A percentile compares a stretch with the other conserved stretches of the same genome.
Evolutionary conservation across 2,797 vertebrate species (phyloP).

Genomic region (Enteromius fasciolatus): DNA sequence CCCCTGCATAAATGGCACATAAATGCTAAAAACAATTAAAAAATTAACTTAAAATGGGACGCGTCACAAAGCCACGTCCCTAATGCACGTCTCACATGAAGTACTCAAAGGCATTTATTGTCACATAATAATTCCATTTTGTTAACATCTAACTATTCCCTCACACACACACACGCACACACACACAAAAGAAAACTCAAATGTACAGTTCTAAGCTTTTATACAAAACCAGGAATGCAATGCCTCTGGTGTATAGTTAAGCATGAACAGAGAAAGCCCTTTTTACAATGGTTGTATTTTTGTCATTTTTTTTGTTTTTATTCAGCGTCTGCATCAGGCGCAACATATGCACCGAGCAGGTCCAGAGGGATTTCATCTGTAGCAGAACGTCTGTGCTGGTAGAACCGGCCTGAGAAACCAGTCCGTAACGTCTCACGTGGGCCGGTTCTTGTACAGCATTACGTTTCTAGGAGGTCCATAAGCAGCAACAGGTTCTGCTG

Average conservation of each 20-base stretch:
- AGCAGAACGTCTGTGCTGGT: constrained; percentile 62
- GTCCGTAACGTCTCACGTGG: constrained; percentile 31
- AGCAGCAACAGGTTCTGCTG: constrained; percentile 78
- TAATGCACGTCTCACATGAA: constrained; percentile 79
- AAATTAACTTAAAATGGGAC: constrained; percentile 66
- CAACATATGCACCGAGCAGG: constrained; percentile 68
- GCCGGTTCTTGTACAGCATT: constrained; percentile 62
- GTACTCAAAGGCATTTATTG: constrained; percentile 77
- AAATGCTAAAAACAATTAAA: constrained; percentile 47
- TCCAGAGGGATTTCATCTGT: constrained; percentile 73
- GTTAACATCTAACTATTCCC: constrained; percentile 75
- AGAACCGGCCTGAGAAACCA: constrained; percentile 37
- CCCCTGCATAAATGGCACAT: constrained; percentile 70
- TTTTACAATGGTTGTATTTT: constrained; percentile 69
- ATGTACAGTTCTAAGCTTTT: constrained; percentile 71
- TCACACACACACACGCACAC: constrained; percentile 53
- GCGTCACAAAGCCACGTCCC: constrained; percentile 70
- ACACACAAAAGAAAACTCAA: constrained; percentile 56
- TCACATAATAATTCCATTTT: constrained; percentile 71
- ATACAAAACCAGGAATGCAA: constrained; percentile 80
- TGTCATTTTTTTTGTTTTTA: constrained; percentile 68
- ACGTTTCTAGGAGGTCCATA: constrained; percentile 61
- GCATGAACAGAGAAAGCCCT: constrained; percentile 82
- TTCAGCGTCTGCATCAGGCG: constrained; percentile 73
- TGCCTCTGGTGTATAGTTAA: constrained; percentile 76